Evolutionary conservation across 2,888 invertebrate genomes (phyloP).

Genomic region (Leptinotarsa peninsularis): DNA sequence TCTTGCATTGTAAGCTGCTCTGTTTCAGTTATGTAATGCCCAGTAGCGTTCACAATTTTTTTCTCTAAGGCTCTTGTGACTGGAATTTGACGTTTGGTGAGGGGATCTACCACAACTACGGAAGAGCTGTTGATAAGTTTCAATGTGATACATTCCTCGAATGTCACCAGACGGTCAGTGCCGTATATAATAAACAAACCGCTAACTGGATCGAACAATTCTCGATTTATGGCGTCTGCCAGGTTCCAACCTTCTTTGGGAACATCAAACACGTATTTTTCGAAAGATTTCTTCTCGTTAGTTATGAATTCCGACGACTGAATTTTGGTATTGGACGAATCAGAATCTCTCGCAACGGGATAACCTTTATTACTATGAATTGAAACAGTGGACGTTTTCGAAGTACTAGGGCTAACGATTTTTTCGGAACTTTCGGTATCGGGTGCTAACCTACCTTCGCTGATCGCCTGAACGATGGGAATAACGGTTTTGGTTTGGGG

Average conservation of each 20-base stretch:
- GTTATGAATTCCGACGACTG: constrained; percentile 60
- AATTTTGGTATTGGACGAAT: constrained; percentile 24
- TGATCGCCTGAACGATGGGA: constrained; percentile 82
- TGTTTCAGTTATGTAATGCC: constrained; percentile 75
- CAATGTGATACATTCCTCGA: constrained; percentile 88
- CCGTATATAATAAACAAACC: constrained; percentile 90
- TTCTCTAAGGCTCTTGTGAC: constrained; percentile 81
- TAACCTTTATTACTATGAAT: constrained; percentile 51
- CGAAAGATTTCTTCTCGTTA: constrained; percentile 67
- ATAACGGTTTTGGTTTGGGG: constrained; percentile 79
- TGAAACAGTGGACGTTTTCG: constrained; percentile 53
- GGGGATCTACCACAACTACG: constrained; percentile 84
- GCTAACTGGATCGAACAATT: constrained; percentile 83
- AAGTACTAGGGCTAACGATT: constrained; percentile 46
- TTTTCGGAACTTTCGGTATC: constrained; percentile 65
- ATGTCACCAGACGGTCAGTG: constrained; percentile 84
- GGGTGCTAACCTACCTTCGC: constrained; percentile 77
- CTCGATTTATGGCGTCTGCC: constrained; percentile 84
- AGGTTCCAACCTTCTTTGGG: constrained; percentile 88
- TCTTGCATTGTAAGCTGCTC: constrained; percentile 78
- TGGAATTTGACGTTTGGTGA: constrained; percentile 76
- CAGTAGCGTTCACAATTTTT: constrained; percentile 81
- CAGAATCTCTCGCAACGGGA: constrained; percentile 32
- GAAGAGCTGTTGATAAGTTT: constrained; percentile 88
- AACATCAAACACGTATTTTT: constrained; percentile 80